phyloP scores from a whole-genome alignment of 2,113 vertebrate species.

The Drymodes brunneopygia region DNA sequence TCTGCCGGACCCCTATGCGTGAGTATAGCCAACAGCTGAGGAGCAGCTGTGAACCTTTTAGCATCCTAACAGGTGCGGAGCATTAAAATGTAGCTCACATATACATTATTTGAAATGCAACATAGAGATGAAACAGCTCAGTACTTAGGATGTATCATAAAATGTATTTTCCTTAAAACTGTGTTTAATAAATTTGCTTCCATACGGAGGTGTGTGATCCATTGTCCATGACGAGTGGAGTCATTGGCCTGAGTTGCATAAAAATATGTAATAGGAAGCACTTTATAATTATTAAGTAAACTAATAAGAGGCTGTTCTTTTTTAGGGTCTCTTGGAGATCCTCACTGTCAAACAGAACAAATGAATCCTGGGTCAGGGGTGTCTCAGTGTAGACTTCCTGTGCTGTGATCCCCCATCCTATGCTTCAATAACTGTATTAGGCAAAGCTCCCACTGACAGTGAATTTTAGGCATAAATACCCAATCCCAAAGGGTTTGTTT shows the following conservation, averaged over 20 bases:
- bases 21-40: conserved; percentile 36
- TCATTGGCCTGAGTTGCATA: neutral
- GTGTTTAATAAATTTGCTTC: neutral
- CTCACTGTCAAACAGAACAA: neutral
- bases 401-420: neutral
- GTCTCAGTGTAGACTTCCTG: neutral
- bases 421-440: neutral
- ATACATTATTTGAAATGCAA: neutral
- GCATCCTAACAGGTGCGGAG: neutral
- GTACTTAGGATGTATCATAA: neutral
- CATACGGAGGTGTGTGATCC: neutral
- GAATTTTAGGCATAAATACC: neutral
- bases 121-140: neutral
- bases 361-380: neutral
- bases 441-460: neutral
- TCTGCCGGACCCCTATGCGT: conserved; percentile 73
- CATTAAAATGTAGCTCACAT: neutral
- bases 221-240: neutral
- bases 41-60: neutral
- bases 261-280: neutral
- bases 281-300: neutral
- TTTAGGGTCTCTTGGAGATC: neutral
- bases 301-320: neutral
- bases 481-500: neutral
- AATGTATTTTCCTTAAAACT: neutral